These are phyloP conservation scores for Micropoecilia bifurca DNA, from an alignment of 2,797 vertebrate genomes.

Conservation along the genomic window DNA sequence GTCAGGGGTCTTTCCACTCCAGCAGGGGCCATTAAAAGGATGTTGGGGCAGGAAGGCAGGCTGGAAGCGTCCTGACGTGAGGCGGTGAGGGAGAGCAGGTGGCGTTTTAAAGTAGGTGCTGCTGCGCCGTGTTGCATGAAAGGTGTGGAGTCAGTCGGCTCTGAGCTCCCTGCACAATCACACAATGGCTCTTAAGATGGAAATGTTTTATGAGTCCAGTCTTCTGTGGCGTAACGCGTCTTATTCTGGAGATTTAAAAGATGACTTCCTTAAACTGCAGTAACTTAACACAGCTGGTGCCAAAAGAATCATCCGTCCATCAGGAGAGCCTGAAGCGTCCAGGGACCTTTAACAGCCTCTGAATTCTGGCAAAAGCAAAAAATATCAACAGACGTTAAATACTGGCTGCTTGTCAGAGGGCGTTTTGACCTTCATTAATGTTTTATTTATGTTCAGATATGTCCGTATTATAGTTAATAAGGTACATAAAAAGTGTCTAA, in stretches of 20 bases:
- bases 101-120: constrained; percentile 13
- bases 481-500: not conserved
- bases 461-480: no score
- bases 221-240: constrained; percentile 16
- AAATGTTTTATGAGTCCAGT: constrained; percentile 19
- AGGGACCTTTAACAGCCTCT: not conserved
- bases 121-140: constrained; percentile 17
- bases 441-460: not conserved
- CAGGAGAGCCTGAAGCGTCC: not conserved
- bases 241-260: not conserved
- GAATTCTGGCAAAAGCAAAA: constrained; percentile 1
- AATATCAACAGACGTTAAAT: not conserved
- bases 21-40: constrained; percentile 38
- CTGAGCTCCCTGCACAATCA: constrained; percentile 3
- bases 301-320: not conserved
- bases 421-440: not conserved
- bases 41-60: constrained; percentile 13
- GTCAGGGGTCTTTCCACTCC: constrained; percentile 47
- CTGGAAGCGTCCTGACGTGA: constrained; percentile 33
- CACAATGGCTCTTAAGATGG: not conserved
- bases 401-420: not conserved
- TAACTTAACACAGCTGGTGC: constrained; percentile 20
- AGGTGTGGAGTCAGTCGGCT: constrained; percentile 11
- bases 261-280: constrained; percentile 33
- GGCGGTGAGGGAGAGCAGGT: constrained; percentile 19